phyloP scores from a whole-genome alignment of 64 coral and sea anemone genomes.

The Acropora tenuis region DNA sequence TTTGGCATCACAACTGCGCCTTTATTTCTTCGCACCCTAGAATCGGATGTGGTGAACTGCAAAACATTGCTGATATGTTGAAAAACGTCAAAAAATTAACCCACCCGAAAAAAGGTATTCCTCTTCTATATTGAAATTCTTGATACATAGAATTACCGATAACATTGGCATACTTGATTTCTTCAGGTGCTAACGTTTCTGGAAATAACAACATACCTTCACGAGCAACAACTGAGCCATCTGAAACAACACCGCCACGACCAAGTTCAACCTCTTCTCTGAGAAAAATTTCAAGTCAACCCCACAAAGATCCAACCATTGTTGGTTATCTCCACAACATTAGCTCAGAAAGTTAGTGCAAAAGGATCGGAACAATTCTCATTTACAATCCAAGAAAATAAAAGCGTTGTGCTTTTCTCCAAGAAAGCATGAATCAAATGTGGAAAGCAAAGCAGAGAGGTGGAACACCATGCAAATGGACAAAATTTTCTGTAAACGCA shows the following conservation, averaged over 20 bases:
- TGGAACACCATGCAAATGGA: constrained; percentile 61
- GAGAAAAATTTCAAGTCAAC: constrained; percentile 1
- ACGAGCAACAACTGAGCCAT: neutral
- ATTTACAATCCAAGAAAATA: constrained; percentile 68
- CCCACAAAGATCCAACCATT: constrained; percentile 24
- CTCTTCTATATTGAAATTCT: neutral
- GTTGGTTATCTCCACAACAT: constrained; percentile 74
- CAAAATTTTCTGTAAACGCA: constrained; percentile 57
- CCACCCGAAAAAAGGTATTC: neutral
- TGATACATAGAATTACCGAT: constrained; percentile 9
- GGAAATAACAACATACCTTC: neutral
- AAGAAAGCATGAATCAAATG: constrained; percentile 61
- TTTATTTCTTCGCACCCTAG: neutral
- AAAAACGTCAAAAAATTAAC: constrained; percentile 10
- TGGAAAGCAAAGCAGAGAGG: constrained; percentile 59
- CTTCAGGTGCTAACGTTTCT: neutral
- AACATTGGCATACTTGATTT: constrained; percentile 5
- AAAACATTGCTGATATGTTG: neutral
- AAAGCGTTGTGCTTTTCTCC: constrained; percentile 76
- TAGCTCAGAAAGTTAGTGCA: constrained; percentile 52
- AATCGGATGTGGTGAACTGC: neutral
- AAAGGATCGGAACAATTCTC: constrained; percentile 67
- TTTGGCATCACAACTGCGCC: neutral
- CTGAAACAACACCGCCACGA: neutral
- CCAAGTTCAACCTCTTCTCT: constrained; percentile 17